Base-by-base conservation (phyloP, 2,797 vertebrate species). In the Chelon auratus region DNA sequence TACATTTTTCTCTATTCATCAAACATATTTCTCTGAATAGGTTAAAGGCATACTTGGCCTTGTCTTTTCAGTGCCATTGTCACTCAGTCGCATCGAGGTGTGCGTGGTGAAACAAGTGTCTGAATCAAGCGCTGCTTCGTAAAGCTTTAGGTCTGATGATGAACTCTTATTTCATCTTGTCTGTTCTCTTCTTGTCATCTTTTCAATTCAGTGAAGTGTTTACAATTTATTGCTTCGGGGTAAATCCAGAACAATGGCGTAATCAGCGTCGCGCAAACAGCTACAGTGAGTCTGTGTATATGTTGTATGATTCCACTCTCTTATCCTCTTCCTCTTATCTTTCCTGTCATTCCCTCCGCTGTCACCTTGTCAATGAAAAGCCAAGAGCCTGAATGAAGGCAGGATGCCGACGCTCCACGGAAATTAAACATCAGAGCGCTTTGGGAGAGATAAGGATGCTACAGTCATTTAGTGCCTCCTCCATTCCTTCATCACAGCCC, bases 401-500 rank as follows among this genome's bases (percentile, higher is more conserved):
- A 77, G 70, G 72, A 78, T 70, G 77, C 64, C 9, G 60, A 71
- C 79, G 66, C 78, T 82, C 59, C 70, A 72, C 13, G 69, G 83
- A 89, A 86, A 89, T 90, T 77, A 89, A 33, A 80, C 85, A 81
- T 83, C 62, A 61, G 75, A 55, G 77, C 20, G 36, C 71, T 67
- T 48, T 54, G 61, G 71, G 82, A 75, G 75, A 77, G 80, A 89
- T 86, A 71, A 82, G 71, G 64, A 86, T 45, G 42, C 58, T 52
- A 37, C 82, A 81, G 76, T 65, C 68, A 75, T 80, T 85, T 80
- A 75, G 59, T 80, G 71, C 79, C 77, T 83, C 80, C 75, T 85
- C 72, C 56, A 40, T 86, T 67, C 65, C 75, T 62, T 78, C 68
- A 82, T 81, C 61, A 50, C 73, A 69, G 54, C 67, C 73, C 48